Evolutionary conservation across 2,113 vertebrate genomes (phyloP).

Genomic region (Echinops telfairi): DNA sequence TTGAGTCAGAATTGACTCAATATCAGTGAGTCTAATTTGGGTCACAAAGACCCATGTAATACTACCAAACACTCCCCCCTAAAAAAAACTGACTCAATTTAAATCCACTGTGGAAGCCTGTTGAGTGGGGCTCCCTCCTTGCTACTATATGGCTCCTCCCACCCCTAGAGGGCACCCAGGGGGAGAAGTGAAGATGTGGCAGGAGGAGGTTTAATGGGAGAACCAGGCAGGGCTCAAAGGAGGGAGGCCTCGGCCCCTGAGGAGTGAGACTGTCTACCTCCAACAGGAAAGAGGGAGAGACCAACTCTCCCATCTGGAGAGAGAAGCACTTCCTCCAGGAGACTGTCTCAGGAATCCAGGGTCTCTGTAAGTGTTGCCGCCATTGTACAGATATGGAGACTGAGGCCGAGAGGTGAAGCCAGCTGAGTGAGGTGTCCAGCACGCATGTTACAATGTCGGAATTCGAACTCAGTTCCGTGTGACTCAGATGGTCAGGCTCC

Average conservation of each 20-base stretch:
- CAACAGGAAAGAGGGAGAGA: not conserved
- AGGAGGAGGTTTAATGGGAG: not conserved
- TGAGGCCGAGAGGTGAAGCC: slow-evolving; percentile 18
- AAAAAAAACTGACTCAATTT: too few relatives aligned
- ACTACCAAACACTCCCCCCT: too few relatives aligned
- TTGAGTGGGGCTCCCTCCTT: not conserved
- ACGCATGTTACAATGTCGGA: not conserved
- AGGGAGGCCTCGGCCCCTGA: not conserved
- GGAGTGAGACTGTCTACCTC: not conserved
- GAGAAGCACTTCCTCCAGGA: too few relatives aligned
- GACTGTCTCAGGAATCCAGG: too few relatives aligned
- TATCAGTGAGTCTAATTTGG: too few relatives aligned
- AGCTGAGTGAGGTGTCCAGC: not conserved
- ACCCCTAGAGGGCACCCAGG: not conserved
- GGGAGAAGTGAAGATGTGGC: not conserved
- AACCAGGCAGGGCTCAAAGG: not conserved
- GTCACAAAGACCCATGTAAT: too few relatives aligned
- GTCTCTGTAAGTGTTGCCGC: not conserved
- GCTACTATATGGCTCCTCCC: too few relatives aligned
- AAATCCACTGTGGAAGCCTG: not conserved
- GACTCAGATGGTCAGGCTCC: not conserved
- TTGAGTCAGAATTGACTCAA: too few relatives aligned
- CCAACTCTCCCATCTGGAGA: not conserved
- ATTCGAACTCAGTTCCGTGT: not conserved
- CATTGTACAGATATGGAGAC: slow-evolving; percentile 55